These are phyloP conservation scores for Protodeltote pygarga DNA, from an alignment of 2,888 invertebrate genomes.

Conservation along the genomic window DNA sequence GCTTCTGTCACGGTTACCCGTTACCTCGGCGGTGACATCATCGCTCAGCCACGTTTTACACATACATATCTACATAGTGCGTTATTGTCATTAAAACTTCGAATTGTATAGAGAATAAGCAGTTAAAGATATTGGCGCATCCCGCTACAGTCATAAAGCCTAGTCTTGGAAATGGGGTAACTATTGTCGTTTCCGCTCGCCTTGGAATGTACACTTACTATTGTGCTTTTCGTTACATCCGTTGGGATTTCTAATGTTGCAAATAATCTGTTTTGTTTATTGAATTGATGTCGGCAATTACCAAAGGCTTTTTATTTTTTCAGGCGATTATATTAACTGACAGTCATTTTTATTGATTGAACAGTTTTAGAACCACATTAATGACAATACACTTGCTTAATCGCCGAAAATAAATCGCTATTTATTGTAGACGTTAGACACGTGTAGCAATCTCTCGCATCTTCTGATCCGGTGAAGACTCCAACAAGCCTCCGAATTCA, in stretches of 20 bases:
- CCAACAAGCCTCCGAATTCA: constrained; percentile 50
- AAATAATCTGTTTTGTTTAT: background rate
- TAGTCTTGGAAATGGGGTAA: constrained; percentile 41
- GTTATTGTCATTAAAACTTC: constrained; percentile 48
- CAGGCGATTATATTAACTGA: background rate
- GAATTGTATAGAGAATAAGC: constrained; percentile 49
- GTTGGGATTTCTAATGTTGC: constrained; percentile 20
- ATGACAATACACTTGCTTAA: constrained; percentile 9
- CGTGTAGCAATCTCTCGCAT: constrained; percentile 13
- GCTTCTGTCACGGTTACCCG: constrained; percentile 53
- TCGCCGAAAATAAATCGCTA: constrained; percentile 16
- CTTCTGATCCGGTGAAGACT: constrained; percentile 37
- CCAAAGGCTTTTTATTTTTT: background rate
- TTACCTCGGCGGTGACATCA: constrained; percentile 75
- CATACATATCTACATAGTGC: constrained; percentile 50
- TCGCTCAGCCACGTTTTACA: constrained; percentile 64
- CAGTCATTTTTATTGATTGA: background rate
- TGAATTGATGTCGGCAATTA: background rate
- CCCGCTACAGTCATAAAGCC: constrained; percentile 41
- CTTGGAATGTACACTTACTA: constrained; percentile 24
- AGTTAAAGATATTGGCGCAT: constrained; percentile 44
- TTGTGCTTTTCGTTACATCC: constrained; percentile 38
- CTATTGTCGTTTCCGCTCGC: constrained; percentile 42
- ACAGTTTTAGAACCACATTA: background rate
- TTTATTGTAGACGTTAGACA: constrained; percentile 15